phyloP scores from a whole-genome alignment of 2,888 invertebrate species.

The Oscheius myriophilus region DNA sequence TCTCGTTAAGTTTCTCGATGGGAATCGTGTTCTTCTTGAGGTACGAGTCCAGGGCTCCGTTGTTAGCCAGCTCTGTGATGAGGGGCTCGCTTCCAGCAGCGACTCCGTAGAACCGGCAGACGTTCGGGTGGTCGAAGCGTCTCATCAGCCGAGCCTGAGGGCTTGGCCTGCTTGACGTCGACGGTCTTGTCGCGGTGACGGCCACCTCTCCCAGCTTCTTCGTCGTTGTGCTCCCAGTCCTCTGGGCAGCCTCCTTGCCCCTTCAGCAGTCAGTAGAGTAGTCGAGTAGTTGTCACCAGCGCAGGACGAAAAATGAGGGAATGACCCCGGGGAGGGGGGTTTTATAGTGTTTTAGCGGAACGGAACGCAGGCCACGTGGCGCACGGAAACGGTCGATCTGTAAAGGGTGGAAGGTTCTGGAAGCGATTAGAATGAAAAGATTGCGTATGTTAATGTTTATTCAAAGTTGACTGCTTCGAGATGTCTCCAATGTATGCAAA shows the following conservation, averaged over 20 bases:
- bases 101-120: slow-evolving; percentile 48
- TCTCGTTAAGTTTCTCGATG: background rate
- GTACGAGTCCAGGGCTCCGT: slow-evolving; percentile 57
- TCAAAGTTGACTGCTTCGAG: too few species aligned
- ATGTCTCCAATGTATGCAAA: background rate
- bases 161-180: slow-evolving; percentile 2
- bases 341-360: too few species aligned
- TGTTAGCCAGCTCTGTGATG: slow-evolving; percentile 54
- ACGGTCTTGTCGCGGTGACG: slow-evolving; percentile 36
- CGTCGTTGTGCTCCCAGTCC: slow-evolving; percentile 60
- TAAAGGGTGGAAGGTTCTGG: too few species aligned
- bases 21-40: slow-evolving; percentile 38
- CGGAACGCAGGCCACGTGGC: too few species aligned
- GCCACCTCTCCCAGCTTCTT: slow-evolving; percentile 63
- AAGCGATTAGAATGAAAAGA: too few species aligned
- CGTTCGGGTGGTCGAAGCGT: slow-evolving; percentile 55
- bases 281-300: too few species aligned
- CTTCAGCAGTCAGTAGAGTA: too few species aligned
- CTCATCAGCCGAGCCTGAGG: slow-evolving; percentile 56
- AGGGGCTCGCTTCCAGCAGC: slow-evolving; percentile 55
- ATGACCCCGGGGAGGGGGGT: too few species aligned
- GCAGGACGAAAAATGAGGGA: too few species aligned
- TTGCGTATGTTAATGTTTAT: too few species aligned
- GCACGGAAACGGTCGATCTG: too few species aligned
- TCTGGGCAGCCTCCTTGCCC: too few species aligned